Evolutionary conservation across 1,140 invertebrate species (phyloP), one percentile per base, ranked within the genome.

Genomic region (Patella vulgata): DNA sequence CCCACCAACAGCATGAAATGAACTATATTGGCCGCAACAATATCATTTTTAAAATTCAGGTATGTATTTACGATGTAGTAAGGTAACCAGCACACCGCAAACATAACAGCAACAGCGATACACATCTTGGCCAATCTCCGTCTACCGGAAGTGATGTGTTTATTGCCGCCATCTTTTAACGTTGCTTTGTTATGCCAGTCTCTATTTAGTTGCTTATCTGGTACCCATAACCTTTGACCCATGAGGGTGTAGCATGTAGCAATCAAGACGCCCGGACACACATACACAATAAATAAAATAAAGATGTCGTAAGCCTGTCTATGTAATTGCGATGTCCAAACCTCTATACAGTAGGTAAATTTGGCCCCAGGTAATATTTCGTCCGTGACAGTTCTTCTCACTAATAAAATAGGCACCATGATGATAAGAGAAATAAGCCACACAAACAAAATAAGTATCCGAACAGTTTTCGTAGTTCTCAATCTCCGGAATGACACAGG

Each of bases 51-150:
- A 11, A 89, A 83, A 70, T 91, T 90, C 2, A 89, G 68, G 17
- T 91, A 74, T 4, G 91, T 85, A 60, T 87, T 87, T 2, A 90
- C 81, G 0, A 91, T 87, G 74, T 91, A 91, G 81, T 91, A 91
- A 2, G 95, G 95, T 71, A 91, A 90, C 95, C 95, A 97, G 84
- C 94, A 96, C 43, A 95, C 87, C 4, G 94, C 94, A 81, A 97
- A 97, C 30, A 95, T 93, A 21, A 94, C 89, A 0, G 96, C 93
- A n/a, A 97, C 93, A 12, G 94, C 90, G 33, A 96, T 89, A 17
- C 97, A 93, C 89, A 97, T 91, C 62, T 94, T 88, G 1, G 94
- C 97, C 3, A 95, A 93, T 59, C 94, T 87, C 82, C 91, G 90
- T 81, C 94, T 93, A 33, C 93, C 93, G 66, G 92, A 87, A 43